Conservation (phyloP, 35 echinoderm and acorn worm species). For the Hemicentrotus pulcherrimus region DNA sequence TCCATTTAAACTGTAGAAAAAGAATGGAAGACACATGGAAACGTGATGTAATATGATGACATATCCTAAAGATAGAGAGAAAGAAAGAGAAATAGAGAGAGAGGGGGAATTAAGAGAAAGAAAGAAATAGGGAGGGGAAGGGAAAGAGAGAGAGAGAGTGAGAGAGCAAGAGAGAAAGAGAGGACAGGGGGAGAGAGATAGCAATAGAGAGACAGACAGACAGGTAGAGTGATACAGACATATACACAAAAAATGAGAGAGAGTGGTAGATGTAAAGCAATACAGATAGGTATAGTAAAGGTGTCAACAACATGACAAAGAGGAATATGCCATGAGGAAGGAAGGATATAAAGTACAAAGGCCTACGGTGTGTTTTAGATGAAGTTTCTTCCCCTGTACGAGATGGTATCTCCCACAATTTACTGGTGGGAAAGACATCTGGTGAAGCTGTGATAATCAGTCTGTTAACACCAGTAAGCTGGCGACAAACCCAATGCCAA, state of each 20-base stretch:
- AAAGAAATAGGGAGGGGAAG: background rate
- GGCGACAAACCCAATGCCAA: background rate
- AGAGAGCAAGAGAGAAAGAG: background rate
- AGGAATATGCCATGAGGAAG: background rate
- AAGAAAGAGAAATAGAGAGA: background rate
- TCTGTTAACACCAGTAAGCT: conserved; percentile 22
- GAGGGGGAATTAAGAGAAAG: background rate
- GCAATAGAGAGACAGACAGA: background rate
- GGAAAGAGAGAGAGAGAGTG: background rate
- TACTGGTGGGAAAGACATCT: conserved; percentile 3
- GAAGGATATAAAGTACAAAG: background rate
- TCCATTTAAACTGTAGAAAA: background rate
- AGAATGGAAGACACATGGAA: background rate
- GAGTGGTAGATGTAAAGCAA: background rate
- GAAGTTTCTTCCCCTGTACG: background rate
- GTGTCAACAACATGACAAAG: background rate
- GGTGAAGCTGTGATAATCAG: conserved; percentile 6
- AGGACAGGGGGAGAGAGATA: background rate
- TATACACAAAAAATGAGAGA: background rate
- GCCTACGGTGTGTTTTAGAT: background rate
- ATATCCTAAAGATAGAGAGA: background rate
- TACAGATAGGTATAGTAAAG: background rate
- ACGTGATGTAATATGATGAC: background rate
- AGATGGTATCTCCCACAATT: background rate
- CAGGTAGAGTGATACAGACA: background rate